A percentile compares a stretch with the other conserved stretches of the same genome.
Evolutionary conservation across 2,888 invertebrate genomes (phyloP).

Genomic region (Diarsia brunnea): DNA sequence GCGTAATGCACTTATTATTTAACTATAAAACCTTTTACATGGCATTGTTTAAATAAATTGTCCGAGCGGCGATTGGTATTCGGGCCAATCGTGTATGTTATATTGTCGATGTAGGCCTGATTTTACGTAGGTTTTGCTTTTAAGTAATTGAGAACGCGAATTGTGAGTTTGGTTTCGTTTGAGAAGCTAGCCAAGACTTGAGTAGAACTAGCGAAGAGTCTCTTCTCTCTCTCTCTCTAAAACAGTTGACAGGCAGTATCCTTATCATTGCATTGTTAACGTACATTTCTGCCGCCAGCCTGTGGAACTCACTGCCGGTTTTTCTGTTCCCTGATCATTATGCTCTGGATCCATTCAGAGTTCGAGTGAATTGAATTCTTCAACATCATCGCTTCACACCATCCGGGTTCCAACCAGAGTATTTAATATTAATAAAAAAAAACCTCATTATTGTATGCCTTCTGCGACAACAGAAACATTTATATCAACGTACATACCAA

Average conservation of each 20-base stretch:
- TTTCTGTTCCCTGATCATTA: too few species aligned
- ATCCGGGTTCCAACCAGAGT: too few species aligned
- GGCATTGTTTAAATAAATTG: conserved; percentile 63
- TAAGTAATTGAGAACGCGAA: conserved; percentile 23
- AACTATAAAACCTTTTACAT: conserved; percentile 59
- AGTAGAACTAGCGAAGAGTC: not conserved
- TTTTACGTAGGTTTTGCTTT: conserved; percentile 21
- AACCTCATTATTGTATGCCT: not conserved
- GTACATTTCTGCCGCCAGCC: too few species aligned
- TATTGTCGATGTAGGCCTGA: conserved; percentile 37
- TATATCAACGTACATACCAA: conserved; percentile 8
- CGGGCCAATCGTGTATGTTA: conserved; percentile 39
- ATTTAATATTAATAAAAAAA: too few species aligned
- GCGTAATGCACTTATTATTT: conserved; percentile 66
- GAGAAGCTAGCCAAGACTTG: not conserved
- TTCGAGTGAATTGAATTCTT: too few species aligned
- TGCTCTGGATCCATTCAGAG: too few species aligned
- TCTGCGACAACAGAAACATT: not conserved
- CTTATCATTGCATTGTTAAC: not conserved
- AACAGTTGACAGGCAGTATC: not conserved
- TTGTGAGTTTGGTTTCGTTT: conserved; percentile 4
- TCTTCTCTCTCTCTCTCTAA: not conserved
- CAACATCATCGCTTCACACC: too few species aligned
- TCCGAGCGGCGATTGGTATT: conserved; percentile 48
- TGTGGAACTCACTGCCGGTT: too few species aligned